phyloP scores from a whole-genome alignment of 2,888 invertebrate species.

The Achlya flavicornis region DNA sequence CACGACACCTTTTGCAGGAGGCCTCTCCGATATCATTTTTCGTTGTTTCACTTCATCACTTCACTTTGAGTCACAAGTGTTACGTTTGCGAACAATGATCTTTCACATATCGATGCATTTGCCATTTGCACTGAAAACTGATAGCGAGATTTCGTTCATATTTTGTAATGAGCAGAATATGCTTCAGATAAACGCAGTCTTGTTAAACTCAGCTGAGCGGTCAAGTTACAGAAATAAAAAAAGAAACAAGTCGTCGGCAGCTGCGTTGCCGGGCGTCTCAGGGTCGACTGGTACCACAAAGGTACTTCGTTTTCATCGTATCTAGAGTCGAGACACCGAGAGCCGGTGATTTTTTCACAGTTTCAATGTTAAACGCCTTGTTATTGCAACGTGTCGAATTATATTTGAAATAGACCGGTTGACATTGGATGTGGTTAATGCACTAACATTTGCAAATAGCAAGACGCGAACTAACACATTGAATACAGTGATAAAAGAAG shows the following conservation, averaged over 20 bases:
- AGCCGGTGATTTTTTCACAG: constrained; percentile 64
- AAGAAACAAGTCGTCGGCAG: constrained; percentile 62
- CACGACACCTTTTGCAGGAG: constrained; percentile 71
- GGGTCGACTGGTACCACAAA: constrained; percentile 72
- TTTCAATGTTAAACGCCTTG: constrained; percentile 60
- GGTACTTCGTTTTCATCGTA: constrained; percentile 54
- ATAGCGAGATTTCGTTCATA: constrained; percentile 31
- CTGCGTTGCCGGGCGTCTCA: constrained; percentile 67
- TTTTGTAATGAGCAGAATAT: constrained; percentile 22
- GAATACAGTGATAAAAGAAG: background rate
- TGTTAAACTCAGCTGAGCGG: constrained; percentile 39
- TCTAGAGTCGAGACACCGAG: constrained; percentile 36
- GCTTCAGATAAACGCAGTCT: constrained; percentile 31
- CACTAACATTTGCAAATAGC: constrained; percentile 18
- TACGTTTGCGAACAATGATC: constrained; percentile 36
- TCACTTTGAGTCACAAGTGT: constrained; percentile 35
- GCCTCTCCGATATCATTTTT: constrained; percentile 79
- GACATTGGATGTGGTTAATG: constrained; percentile 54
- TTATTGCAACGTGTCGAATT: constrained; percentile 54
- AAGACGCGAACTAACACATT: background rate
- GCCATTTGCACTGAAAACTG: constrained; percentile 33
- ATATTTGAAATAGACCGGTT: constrained; percentile 44
- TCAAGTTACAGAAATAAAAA: constrained; percentile 42
- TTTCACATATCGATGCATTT: constrained; percentile 26
- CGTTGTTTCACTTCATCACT: constrained; percentile 63